Evolutionary conservation across 2,888 invertebrate genomes (phyloP).

Genomic region (Trichopria drosophilae): DNA sequence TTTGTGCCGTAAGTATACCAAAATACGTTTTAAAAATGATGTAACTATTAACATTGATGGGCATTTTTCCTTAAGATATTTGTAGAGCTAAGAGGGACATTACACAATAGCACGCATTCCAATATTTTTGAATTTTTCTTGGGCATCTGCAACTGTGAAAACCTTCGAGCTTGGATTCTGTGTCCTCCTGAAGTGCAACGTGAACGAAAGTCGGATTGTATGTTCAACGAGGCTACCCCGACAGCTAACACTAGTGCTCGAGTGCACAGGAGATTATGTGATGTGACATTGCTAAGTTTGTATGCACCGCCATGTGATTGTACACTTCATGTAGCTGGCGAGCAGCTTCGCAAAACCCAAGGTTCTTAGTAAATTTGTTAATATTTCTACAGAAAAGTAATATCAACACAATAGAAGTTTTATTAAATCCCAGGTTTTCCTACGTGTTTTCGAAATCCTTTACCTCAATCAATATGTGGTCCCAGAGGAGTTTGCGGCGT

Average conservation of each 20-base stretch:
- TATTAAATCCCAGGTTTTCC: slow-evolving; percentile 58
- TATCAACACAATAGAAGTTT: not conserved
- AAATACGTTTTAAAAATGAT: not conserved
- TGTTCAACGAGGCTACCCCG: slow-evolving; percentile 49
- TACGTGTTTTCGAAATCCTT: slow-evolving; percentile 56
- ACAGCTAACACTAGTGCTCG: slow-evolving; percentile 44
- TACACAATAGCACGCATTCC: slow-evolving; percentile 20
- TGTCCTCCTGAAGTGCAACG: slow-evolving; percentile 52
- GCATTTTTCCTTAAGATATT: slow-evolving; percentile 38
- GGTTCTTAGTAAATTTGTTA: slow-evolving; percentile 39
- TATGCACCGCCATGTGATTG: slow-evolving; percentile 49
- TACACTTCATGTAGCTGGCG: slow-evolving; percentile 44
- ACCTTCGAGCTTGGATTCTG: slow-evolving; percentile 56
- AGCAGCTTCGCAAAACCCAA: slow-evolving; percentile 51
- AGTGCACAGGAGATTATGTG: slow-evolving; percentile 59
- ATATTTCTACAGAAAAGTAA: not conserved
- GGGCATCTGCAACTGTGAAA: slow-evolving; percentile 56
- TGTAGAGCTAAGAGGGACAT: slow-evolving; percentile 40
- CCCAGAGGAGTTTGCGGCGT: slow-evolving; percentile 57
- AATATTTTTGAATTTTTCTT: slow-evolving; percentile 54
- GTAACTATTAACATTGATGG: slow-evolving; percentile 2
- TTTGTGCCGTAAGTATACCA: slow-evolving; percentile 55
- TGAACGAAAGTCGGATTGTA: slow-evolving; percentile 48
- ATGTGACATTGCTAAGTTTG: slow-evolving; percentile 51
- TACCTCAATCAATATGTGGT: slow-evolving; percentile 54